Percentiles rank a stretch among this genome's conserved stretches.
These are phyloP conservation scores for Sebastes minor DNA, from an alignment of 2,797 vertebrate species.

Conservation along the genomic window DNA sequence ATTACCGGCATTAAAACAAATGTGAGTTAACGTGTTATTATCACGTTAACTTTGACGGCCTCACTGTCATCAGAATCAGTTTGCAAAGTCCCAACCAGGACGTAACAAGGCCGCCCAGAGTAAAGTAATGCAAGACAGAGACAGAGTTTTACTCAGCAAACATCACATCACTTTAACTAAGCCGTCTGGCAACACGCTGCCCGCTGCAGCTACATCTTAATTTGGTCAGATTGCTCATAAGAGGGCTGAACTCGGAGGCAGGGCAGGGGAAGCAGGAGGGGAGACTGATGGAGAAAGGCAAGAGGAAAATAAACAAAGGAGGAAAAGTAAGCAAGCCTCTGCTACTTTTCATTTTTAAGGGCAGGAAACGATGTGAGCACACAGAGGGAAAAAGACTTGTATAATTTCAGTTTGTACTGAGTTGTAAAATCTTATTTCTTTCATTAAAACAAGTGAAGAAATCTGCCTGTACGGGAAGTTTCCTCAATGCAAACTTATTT, in stretches of 20 bases:
- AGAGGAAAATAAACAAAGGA: constrained; percentile 62
- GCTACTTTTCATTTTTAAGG: constrained; percentile 44
- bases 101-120: not conserved
- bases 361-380: not conserved
- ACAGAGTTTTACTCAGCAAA: constrained; percentile 9
- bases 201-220: constrained; percentile 37
- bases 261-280: not conserved
- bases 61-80: not conserved
- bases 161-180: constrained; percentile 22
- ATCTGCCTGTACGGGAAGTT: not conserved
- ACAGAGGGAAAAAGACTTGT: not conserved
- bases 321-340: constrained; percentile 40
- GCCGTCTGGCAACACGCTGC: constrained; percentile 26
- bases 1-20: too few species aligned
- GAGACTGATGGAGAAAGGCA: constrained; percentile 45
- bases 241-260: constrained; percentile 29
- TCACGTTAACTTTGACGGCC: too few species aligned
- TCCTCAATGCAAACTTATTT: constrained; percentile 4
- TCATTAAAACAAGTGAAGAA: not conserved
- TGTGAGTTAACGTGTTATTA: too few species aligned
- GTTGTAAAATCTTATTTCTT: not conserved
- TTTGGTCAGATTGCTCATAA: constrained; percentile 52
- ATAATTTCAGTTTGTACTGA: not conserved
- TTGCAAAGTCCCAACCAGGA: not conserved
- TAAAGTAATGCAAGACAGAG: not conserved